These are phyloP conservation scores for Passer domesticus DNA, from an alignment of 2,113 vertebrate species.

Conservation along the genomic window DNA sequence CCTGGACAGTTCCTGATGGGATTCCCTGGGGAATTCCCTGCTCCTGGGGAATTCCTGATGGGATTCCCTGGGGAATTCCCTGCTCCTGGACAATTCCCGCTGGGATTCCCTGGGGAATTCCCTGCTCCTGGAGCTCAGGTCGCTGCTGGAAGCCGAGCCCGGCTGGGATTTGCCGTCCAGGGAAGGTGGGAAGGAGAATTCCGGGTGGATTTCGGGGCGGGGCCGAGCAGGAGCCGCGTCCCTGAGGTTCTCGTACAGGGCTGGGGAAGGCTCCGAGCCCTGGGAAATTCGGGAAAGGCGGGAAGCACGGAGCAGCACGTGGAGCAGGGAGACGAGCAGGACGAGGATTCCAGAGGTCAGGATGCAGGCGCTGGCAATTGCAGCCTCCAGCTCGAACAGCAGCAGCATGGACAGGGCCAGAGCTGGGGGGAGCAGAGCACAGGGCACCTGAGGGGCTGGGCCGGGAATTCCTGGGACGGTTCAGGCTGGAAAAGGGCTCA, in stretches of 20 bases:
- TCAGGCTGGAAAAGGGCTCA: too few species aligned
- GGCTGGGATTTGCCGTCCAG: conserved; percentile 53
- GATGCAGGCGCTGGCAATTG: conserved; percentile 79
- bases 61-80: too few species aligned
- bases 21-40: too few species aligned
- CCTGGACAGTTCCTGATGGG: too few species aligned
- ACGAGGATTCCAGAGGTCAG: conserved; percentile 82
- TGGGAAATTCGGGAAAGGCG: not conserved
- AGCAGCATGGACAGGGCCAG: conserved; percentile 88
- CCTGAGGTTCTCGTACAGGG: conserved; percentile 75
- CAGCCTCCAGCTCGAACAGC: conserved; percentile 83
- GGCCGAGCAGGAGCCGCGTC: conserved; percentile 27
- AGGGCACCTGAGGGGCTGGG: too few species aligned
- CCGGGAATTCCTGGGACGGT: not conserved
- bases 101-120: too few species aligned
- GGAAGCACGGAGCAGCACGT: conserved; percentile 77
- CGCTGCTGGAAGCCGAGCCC: conserved; percentile 1
- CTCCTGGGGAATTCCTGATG: too few species aligned
- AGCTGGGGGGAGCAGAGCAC: conserved; percentile 35
- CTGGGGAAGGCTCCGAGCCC: conserved; percentile 41
- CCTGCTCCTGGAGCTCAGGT: not conserved
- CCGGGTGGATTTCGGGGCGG: conserved; percentile 74
- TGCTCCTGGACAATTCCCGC: too few species aligned
- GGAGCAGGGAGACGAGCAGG: conserved; percentile 75
- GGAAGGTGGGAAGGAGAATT: conserved; percentile 71